Percentiles rank a stretch among this genome's conserved stretches.
Evolutionary conservation across 2,113 vertebrate genomes (phyloP).

Genomic region (Enhydra lutris): DNA sequence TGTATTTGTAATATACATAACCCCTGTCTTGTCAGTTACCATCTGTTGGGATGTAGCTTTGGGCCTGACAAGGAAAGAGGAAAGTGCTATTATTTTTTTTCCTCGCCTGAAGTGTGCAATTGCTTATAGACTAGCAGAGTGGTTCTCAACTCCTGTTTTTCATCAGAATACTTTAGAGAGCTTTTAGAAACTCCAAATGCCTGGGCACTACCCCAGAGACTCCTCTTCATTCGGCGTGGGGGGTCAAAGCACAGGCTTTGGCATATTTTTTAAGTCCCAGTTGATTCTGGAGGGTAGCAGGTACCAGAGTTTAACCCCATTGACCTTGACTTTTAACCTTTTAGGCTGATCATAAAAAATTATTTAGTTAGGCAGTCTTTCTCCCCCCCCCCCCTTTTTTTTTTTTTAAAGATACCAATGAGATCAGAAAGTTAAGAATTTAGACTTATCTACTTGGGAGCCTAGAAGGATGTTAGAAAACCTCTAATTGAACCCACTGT

Average conservation of each 20-base stretch:
- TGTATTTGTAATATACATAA: not conserved
- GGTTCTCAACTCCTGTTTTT: not conserved
- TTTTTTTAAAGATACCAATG: not conserved
- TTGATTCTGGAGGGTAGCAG: not conserved
- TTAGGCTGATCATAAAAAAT: not conserved
- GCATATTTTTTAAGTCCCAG: not conserved
- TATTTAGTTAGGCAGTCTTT: not conserved
- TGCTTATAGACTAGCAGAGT: not conserved
- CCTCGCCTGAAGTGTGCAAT: not conserved
- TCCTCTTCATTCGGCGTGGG: not conserved
- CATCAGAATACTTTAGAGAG: not conserved
- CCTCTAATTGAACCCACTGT: not conserved
- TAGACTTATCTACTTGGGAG: not conserved
- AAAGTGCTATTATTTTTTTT: not conserved
- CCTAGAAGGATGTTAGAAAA: not conserved
- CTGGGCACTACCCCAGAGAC: not conserved
- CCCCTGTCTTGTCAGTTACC: not conserved
- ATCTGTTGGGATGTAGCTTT: not conserved
- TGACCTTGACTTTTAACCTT: conserved; percentile 1
- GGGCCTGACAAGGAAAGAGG: not conserved
- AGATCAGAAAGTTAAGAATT: not conserved
- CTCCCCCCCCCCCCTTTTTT: not conserved
- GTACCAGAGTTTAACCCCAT: not conserved
- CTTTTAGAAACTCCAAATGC: not conserved
- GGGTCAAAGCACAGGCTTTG: not conserved